Percentiles rank a stretch among this genome's conserved stretches.
These are phyloP conservation scores for Motacilla alba DNA, from an alignment of 2,113 vertebrate species.

Conservation along the genomic window DNA sequence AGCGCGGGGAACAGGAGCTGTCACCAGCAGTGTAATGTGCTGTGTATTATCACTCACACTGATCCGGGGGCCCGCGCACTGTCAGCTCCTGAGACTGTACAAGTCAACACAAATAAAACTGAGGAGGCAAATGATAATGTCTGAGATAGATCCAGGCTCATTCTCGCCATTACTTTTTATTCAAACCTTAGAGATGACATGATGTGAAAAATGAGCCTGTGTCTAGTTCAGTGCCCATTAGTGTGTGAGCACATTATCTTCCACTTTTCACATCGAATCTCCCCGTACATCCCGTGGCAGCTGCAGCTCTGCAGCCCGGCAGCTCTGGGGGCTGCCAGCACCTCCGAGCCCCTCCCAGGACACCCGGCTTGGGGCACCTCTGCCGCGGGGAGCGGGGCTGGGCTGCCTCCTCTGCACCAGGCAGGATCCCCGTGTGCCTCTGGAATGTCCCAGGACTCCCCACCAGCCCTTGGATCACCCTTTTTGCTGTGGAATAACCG, in stretches of 20 bases:
- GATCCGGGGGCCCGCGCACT: constrained; percentile 87
- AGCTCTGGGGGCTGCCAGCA: constrained; percentile 78
- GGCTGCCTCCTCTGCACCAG: neutral
- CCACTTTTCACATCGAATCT: constrained; percentile 91
- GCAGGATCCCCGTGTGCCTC: rapidly evolving
- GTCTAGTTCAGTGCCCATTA: constrained; percentile 99
- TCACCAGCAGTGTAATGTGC: constrained; percentile 88
- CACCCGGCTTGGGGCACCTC: rapidly evolving
- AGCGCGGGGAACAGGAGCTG: constrained; percentile 89
- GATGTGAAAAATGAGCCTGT: constrained; percentile 99
- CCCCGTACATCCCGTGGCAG: constrained; percentile 81
- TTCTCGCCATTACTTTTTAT: constrained; percentile 95
- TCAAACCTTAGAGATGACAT: constrained; percentile 98
- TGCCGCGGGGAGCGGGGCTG: neutral
- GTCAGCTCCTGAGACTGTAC: constrained; percentile 95
- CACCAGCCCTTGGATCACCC: rapidly evolving
- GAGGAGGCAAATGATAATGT: constrained; percentile 93
- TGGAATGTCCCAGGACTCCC: neutral
- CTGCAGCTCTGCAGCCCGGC: constrained; percentile 79
- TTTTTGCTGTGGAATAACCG: rapidly evolving
- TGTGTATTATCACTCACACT: constrained; percentile 93
- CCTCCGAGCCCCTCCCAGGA: constrained; percentile 66
- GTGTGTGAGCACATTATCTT: constrained; percentile 97
- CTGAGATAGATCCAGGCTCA: constrained; percentile 92
- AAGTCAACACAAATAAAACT: constrained; percentile 99